Base-by-base conservation (phyloP, 2,888 invertebrate genomes). In the Morpho helenor region DNA sequence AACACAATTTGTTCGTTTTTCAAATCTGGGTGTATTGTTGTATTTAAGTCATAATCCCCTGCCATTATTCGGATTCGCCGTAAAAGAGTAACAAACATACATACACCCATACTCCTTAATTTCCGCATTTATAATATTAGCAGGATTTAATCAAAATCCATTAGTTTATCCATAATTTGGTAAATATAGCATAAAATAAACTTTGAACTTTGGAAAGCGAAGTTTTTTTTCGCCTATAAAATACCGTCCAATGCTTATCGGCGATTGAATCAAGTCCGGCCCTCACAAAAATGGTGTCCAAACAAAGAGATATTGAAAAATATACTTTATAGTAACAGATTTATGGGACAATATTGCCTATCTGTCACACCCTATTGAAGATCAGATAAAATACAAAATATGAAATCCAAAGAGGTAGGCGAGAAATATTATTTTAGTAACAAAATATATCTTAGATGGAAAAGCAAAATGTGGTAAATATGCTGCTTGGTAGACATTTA, bases 341-440 rank as follows among this genome's bases (percentile, higher is more conserved):
- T 55, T 55, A 61, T 61, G 51, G 44, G 16, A 40, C 53, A 51
- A 54, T 60, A 60, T 57, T 48, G 54, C 53, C 52, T 42, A 48
- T 47, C 48, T 43, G 57, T 60, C 54, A 61, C 58, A 52, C 60
- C 41, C 51, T 31, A 31, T 61, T 52, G 52, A 6, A 46, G 55
- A 55, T 61, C 54, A 50, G 61, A 61, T 61, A 58, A 56, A 57
- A 53, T 45, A 16, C 53, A 48, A 52, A 61, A 61, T 58, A 52
- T 55, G 48, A 61, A 61, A 58, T 58, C 52, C 51, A 52, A 61
- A 55, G 46, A 52, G 58, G 57, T 46, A 47, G 41, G 46, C 46
- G 53, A 40, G 40, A 53, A 46, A 46, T 53, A 53, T 53, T 53
- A 22, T 45, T 7, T 31, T 39, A 52, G 39, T 8, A 45, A 31